Evolutionary conservation across 2,888 invertebrate genomes (phyloP).

Genomic region (Tiliacea citrago): DNA sequence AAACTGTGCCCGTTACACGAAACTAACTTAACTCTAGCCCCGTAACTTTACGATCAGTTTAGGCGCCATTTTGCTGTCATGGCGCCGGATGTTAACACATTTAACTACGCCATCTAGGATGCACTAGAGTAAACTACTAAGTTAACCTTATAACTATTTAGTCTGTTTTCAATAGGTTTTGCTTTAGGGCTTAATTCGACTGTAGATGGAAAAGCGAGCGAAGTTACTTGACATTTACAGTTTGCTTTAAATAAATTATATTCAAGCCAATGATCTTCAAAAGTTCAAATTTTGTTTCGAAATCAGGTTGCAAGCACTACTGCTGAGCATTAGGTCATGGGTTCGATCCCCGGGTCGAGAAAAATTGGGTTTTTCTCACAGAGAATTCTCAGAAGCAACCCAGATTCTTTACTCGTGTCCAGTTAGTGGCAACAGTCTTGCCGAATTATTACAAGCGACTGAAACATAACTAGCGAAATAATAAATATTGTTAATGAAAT

Average conservation of each 20-base stretch:
- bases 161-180: not conserved
- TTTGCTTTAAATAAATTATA: slow-evolving; percentile 24
- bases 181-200: not conserved
- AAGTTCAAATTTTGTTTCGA: slow-evolving; percentile 21
- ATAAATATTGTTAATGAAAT: not conserved
- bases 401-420: not conserved
- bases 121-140: slow-evolving; percentile 53
- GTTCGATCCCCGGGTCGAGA: not conserved
- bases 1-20: not conserved
- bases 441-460: not conserved
- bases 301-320: not conserved
- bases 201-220: not conserved
- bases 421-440: too few species aligned
- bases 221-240: slow-evolving; percentile 33
- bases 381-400: not conserved
- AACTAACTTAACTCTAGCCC: not conserved
- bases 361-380: not conserved
- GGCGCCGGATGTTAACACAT: slow-evolving; percentile 77
- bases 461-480: not conserved
- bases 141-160: slow-evolving; percentile 15
- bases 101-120: slow-evolving; percentile 69
- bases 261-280: slow-evolving; percentile 12
- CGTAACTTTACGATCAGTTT: slow-evolving; percentile 38
- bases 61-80: slow-evolving; percentile 72
- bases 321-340: not conserved